A percentile compares a stretch with the other conserved stretches of the same genome.
Conservation (phyloP, 2,113 vertebrate genomes). For the Cichladusa arquata region DNA sequence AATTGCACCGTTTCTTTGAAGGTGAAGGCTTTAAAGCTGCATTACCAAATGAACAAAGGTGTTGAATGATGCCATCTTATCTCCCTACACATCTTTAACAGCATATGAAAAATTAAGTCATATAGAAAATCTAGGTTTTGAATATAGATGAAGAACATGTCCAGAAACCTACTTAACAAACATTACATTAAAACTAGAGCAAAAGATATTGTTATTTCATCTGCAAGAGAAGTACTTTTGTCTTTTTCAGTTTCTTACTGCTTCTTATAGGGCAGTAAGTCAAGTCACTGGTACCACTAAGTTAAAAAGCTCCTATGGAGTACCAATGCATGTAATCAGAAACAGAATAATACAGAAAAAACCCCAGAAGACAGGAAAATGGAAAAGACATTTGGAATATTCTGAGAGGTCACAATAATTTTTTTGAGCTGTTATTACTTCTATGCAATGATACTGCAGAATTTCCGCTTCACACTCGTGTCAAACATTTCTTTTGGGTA, state of each 20-base stretch:
- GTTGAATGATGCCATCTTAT: neutral
- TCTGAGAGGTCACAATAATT: neutral
- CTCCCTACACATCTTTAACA: neutral
- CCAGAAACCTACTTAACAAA: neutral
- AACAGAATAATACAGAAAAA: neutral
- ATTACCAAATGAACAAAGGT: slow-evolving; percentile 25
- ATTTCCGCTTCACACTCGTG: neutral
- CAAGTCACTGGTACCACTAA: neutral
- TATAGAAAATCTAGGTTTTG: neutral
- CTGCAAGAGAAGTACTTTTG: neutral
- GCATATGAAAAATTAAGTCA: neutral
- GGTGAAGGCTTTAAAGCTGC: slow-evolving; percentile 90
- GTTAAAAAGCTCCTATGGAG: neutral
- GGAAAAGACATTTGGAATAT: neutral
- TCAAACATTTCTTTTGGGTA: neutral
- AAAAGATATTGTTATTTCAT: neutral
- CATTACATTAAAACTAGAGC: neutral
- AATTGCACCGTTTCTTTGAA: slow-evolving; percentile 89
- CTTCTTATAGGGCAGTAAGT: neutral
- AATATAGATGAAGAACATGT: neutral
- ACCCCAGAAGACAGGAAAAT: neutral
- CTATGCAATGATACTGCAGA: neutral
- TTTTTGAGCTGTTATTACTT: neutral
- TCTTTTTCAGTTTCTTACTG: neutral
- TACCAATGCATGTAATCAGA: neutral